Conservation (phyloP, 2,888 invertebrate genomes). For the Ophioninae sp. region DNA sequence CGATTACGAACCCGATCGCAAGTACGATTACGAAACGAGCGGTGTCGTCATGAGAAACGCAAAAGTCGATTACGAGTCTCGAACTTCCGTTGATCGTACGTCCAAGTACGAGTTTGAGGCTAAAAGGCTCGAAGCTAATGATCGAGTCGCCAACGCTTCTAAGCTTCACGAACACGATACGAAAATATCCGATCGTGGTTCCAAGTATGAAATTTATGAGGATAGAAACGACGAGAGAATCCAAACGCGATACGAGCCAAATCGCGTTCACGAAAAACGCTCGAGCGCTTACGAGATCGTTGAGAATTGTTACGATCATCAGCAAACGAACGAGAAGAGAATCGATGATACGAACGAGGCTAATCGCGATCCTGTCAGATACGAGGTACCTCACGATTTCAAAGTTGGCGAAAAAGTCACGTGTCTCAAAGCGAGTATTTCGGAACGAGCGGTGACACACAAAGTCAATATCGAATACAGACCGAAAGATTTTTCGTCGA, state of each 20-base stretch:
- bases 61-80: constrained; percentile 54
- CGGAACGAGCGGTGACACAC: constrained; percentile 80
- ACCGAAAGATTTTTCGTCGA: constrained; percentile 76
- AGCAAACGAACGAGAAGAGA: constrained; percentile 62
- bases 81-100: constrained; percentile 43
- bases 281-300: constrained; percentile 71
- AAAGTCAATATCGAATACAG: constrained; percentile 82
- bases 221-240: constrained; percentile 65
- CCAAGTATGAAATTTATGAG: constrained; percentile 74
- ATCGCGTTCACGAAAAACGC: constrained; percentile 66
- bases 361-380: constrained; percentile 70
- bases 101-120: constrained; percentile 56
- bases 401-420: constrained; percentile 82
- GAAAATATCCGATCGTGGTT: constrained; percentile 66
- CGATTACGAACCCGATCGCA: constrained; percentile 71
- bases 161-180: constrained; percentile 50
- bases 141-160: constrained; percentile 11
- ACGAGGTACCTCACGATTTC: constrained; percentile 79
- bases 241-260: constrained; percentile 66
- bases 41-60: constrained; percentile 38
- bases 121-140: constrained; percentile 44
- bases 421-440: constrained; percentile 77
- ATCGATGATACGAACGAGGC: constrained; percentile 65
- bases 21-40: constrained; percentile 68
- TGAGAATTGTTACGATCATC: constrained; percentile 73